These are phyloP conservation scores for Macroglossus sobrinus DNA, from an alignment of 2,113 vertebrate genomes.

Conservation along the genomic window DNA sequence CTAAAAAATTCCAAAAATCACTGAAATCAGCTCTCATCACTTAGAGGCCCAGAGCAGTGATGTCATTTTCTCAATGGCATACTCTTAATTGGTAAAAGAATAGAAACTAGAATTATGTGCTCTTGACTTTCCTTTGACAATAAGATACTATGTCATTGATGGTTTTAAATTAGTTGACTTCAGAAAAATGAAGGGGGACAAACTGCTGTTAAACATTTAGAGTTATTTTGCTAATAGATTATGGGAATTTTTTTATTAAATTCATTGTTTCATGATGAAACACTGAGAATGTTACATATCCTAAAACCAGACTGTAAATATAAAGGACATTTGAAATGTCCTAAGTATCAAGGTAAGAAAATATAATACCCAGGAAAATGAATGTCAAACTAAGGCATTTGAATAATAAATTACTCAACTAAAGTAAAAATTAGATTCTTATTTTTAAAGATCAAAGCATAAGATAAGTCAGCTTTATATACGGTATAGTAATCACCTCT, in stretches of 20 bases:
- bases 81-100: background rate
- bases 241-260: background rate
- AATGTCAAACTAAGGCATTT: background rate
- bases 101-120: background rate
- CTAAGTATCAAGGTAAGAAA: background rate
- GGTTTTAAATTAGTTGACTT: background rate
- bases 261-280: background rate
- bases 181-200: background rate
- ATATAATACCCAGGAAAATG: background rate
- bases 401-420: background rate
- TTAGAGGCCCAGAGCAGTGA: background rate
- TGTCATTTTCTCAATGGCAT: background rate
- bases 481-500: background rate
- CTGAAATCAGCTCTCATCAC: background rate
- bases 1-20: background rate
- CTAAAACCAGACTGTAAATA: background rate
- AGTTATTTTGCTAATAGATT: background rate
- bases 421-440: background rate
- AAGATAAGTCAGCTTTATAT: background rate
- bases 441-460: background rate
- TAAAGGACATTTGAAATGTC: background rate
- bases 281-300: background rate
- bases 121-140: background rate
- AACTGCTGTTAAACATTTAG: background rate
- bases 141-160: background rate